A percentile compares a stretch with the other conserved stretches of the same genome.
Evolutionary conservation across 2,113 vertebrate species (phyloP).

Genomic region (Gnathonemus longibarbis): DNA sequence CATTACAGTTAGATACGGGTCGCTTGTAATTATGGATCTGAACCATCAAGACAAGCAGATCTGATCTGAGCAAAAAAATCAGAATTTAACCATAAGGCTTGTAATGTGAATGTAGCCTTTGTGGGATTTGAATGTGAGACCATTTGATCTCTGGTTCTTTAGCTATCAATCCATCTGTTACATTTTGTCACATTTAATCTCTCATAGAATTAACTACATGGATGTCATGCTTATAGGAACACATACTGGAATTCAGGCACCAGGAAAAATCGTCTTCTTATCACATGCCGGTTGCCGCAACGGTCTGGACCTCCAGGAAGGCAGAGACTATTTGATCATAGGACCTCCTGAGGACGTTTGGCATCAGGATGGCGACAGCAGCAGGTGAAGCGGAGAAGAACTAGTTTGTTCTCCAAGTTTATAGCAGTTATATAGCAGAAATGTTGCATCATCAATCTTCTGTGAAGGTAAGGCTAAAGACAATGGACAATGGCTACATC

Average conservation of each 20-base stretch:
- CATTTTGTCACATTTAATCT: not conserved
- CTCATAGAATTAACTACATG: not conserved
- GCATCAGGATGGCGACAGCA: conserved; percentile 37
- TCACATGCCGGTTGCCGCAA: conserved; percentile 58
- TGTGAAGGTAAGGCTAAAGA: not conserved
- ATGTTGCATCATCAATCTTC: not conserved
- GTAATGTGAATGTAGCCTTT: not conserved
- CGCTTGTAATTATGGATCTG: not conserved
- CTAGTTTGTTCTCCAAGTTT: not conserved
- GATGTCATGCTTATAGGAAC: conserved; percentile 30
- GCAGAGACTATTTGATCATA: conserved; percentile 57
- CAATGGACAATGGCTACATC: not conserved
- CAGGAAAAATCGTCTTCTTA: conserved; percentile 50
- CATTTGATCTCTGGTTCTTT: not conserved
- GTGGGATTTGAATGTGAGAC: not conserved
- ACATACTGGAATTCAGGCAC: conserved; percentile 42
- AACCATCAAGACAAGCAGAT: not conserved
- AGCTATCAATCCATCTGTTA: not conserved
- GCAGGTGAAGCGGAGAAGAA: conserved; percentile 42
- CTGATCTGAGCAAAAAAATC: not conserved
- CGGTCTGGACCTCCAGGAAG: conserved; percentile 40
- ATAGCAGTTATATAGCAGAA: not conserved
- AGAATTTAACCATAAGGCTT: not conserved
- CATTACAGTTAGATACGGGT: not conserved
- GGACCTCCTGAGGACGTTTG: conserved; percentile 54